These are phyloP conservation scores for Phortica magna DNA, from an alignment of 2,888 invertebrate genomes.

Conservation along the genomic window DNA sequence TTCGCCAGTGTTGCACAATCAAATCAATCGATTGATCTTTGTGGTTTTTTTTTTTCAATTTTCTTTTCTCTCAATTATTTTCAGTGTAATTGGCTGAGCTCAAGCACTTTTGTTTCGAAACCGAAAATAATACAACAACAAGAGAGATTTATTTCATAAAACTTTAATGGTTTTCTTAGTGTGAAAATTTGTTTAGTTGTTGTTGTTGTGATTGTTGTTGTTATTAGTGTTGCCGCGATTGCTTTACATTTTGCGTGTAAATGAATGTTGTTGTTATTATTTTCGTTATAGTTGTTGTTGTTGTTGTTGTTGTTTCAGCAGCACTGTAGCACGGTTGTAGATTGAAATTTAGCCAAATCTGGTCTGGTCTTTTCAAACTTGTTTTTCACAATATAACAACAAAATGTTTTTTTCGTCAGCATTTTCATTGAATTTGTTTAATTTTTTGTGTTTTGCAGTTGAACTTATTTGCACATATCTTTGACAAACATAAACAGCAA, in stretches of 20 bases:
- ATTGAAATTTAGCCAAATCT: not conserved
- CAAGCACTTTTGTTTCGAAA: constrained; percentile 9
- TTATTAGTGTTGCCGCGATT: not conserved
- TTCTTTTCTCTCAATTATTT: constrained; percentile 21
- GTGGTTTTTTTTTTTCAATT: not conserved
- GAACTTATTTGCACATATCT: not conserved
- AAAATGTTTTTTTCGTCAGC: constrained; percentile 41
- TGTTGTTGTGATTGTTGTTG: constrained; percentile 3
- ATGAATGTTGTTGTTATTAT: not conserved
- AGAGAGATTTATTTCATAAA: constrained; percentile 24
- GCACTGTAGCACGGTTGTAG: not conserved
- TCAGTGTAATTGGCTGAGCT: constrained; percentile 16
- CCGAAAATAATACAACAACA: not conserved
- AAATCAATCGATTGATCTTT: constrained; percentile 1
- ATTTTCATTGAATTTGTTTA: constrained; percentile 49
- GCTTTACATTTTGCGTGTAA: not conserved
- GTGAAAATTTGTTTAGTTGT: not conserved
- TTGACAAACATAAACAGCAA: not conserved
- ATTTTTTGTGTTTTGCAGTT: constrained; percentile 33
- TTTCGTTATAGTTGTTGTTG: not conserved
- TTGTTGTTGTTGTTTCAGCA: not conserved
- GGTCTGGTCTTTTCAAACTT: constrained; percentile 36
- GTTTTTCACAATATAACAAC: constrained; percentile 40
- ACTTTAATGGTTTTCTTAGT: constrained; percentile 21
- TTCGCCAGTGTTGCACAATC: constrained; percentile 29